Base-by-base conservation (phyloP, 2,888 invertebrate species). In the Drosophila mettleri region DNA sequence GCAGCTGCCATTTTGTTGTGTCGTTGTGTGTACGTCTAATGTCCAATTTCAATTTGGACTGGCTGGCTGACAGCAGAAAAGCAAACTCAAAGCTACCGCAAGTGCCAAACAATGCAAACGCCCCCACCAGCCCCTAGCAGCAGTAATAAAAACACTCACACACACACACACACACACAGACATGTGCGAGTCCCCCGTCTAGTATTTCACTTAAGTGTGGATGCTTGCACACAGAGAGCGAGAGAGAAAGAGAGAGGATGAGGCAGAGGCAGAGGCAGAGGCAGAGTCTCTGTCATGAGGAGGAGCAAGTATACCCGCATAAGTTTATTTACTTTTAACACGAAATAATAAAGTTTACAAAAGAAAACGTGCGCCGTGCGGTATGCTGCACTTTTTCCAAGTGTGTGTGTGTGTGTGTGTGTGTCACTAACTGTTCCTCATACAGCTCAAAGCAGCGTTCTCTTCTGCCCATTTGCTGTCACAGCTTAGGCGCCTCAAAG, bases 291-390 rank as follows among this genome's bases (percentile, higher is more conserved):
- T 10, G 48, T 22, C 5, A 6, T 9, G 34, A 12, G 22, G 41
- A 8, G 29, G 33, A 6, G 54, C 9, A 41, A 27, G 27, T 18
- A 43, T 33, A 70, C 87, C 81, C 60, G 69, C 70, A 77, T 83
- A 89, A 89, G 83, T 83, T 83, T 83, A 83, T 83, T 83, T 83
- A 83, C 83, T 83, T 83, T 83, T 89, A 83, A 85, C 83, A 89
- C 83, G 89, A 89, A 83, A 83, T 83, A 83, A 89, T 83, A 89
- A 83, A 83, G 87, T 83, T 83, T 83, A 83, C 88, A 85, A 83
- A 89, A 72, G 89, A 75, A 83, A 87, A 83, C 83, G 88, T 89
- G 83, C 82, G 74, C 85, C 71, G 57, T 60, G 83, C 68, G 71
- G 55, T 66, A 54, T 60, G 82, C 64, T 85, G 88, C 80, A 83